A percentile compares a stretch with the other conserved stretches of the same genome.
Evolutionary conservation across 2,888 invertebrate species (phyloP).

Genomic region (Drosophila anomelani): DNA sequence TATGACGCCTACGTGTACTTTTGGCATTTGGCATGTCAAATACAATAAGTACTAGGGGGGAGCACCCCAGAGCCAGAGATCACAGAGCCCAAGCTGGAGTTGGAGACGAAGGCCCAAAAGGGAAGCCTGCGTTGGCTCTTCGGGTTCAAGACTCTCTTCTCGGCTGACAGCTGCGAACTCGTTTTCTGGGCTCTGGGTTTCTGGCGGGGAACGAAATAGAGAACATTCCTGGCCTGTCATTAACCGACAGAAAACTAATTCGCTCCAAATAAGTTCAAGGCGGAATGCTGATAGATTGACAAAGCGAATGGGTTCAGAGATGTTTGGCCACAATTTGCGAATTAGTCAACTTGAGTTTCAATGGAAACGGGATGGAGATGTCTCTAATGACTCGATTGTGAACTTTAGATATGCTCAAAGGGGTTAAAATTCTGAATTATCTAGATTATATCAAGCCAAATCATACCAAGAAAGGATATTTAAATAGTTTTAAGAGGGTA

Average conservation of each 20-base stretch:
- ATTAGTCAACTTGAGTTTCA: conserved; percentile 17
- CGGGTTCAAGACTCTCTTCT: conserved; percentile 31
- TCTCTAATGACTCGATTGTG: conserved; percentile 13
- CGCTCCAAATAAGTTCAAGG: conserved; percentile 47
- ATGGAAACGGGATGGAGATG: conserved; percentile 1
- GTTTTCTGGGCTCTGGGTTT: conserved; percentile 11
- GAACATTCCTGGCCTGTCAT: conserved; percentile 40
- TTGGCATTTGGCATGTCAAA: conserved; percentile 83
- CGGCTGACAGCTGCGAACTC: conserved; percentile 3
- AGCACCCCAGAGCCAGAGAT: conserved; percentile 37
- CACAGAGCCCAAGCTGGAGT: conserved; percentile 25
- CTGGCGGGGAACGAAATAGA: background rate
- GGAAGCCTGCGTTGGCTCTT: conserved; percentile 15
- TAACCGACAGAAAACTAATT: conserved; percentile 44
- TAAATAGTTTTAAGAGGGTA: no score
- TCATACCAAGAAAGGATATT: background rate
- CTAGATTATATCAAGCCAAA: background rate
- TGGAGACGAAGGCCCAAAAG: conserved; percentile 13
- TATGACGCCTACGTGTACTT: conserved; percentile 82
- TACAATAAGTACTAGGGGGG: conserved; percentile 65
- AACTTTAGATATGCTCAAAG: conserved; percentile 4
- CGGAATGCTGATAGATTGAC: conserved; percentile 43
- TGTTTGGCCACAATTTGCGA: conserved; percentile 27
- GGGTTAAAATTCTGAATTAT: background rate
- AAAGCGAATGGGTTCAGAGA: conserved; percentile 27